Evolutionary conservation across 2,888 invertebrate genomes (phyloP).

Genomic region (Tipula helvola): DNA sequence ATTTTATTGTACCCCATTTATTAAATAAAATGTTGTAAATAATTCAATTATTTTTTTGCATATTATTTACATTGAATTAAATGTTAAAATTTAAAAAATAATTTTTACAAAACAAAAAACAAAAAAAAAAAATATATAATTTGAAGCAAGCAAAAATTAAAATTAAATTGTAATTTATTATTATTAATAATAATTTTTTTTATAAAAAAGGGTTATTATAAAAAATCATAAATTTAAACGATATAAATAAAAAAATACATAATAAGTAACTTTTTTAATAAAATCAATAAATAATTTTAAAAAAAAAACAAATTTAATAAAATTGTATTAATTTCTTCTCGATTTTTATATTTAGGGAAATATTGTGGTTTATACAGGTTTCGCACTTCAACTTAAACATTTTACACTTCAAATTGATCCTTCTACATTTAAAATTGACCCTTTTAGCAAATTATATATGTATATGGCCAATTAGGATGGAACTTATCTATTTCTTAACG

Average conservation of each 20-base stretch:
- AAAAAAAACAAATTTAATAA: not conserved
- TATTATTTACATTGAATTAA: not conserved
- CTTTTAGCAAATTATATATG: too few species aligned
- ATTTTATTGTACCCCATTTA: not conserved
- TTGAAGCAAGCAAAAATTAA: not conserved
- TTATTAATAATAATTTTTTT: not conserved
- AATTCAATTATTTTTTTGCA: not conserved
- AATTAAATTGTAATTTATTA: not conserved
- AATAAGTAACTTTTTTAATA: not conserved
- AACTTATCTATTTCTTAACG: too few species aligned
- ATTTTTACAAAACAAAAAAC: not conserved
- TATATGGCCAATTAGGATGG: too few species aligned
- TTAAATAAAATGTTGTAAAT: not conserved
- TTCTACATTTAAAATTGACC: too few species aligned
- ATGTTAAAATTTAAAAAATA: not conserved
- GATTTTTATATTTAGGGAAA: too few species aligned
- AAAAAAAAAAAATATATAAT: not conserved
- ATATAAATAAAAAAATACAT: not conserved
- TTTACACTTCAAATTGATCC: too few species aligned
- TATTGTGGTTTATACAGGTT: too few species aligned
- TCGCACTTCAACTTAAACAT: too few species aligned
- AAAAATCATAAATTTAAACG: not conserved
- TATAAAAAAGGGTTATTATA: not conserved
- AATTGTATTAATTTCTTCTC: too few species aligned
- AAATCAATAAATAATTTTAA: not conserved